phyloP scores from a whole-genome alignment of 2,113 vertebrate species.

The Siniperca chuatsi region DNA sequence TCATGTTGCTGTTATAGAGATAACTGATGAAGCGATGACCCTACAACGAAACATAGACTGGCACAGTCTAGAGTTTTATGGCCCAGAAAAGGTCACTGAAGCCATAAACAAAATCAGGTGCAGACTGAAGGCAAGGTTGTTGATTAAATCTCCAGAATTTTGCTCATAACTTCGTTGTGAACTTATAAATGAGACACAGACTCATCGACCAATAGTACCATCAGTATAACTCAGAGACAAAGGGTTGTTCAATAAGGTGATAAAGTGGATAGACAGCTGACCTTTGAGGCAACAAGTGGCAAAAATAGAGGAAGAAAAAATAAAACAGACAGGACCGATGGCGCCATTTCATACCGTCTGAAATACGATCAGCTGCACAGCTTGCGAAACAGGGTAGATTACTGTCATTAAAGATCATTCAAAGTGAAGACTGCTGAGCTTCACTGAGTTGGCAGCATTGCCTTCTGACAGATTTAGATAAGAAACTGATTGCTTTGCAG shows the following conservation, averaged over 20 bases:
- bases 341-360: constrained; percentile 18
- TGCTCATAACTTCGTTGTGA: constrained; percentile 45
- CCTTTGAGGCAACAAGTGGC: constrained; percentile 61
- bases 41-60: constrained; percentile 59
- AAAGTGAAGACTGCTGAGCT: constrained; percentile 55
- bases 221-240: constrained; percentile 51
- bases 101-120: constrained; percentile 72
- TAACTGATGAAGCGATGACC: constrained; percentile 77
- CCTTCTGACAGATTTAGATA: constrained; percentile 62
- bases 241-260: constrained; percentile 50
- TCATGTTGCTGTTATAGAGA: constrained; percentile 68
- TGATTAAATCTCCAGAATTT: constrained; percentile 70
- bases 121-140: constrained; percentile 39
- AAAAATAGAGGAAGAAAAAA: constrained; percentile 39
- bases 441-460: constrained; percentile 44
- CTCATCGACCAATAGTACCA: constrained; percentile 33
- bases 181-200: constrained; percentile 49
- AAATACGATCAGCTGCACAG: constrained; percentile 30
- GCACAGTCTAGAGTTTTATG: constrained; percentile 65
- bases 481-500: constrained; percentile 53
- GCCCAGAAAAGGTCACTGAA: constrained; percentile 69
- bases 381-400: constrained; percentile 47
- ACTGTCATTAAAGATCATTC: constrained; percentile 57
- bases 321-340: constrained; percentile 23
- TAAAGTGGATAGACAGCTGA: constrained; percentile 62